Percentiles rank a stretch among this genome's conserved stretches.
Evolutionary conservation across 2,113 vertebrate species (phyloP).

Genomic region (Hoplias malabaricus): DNA sequence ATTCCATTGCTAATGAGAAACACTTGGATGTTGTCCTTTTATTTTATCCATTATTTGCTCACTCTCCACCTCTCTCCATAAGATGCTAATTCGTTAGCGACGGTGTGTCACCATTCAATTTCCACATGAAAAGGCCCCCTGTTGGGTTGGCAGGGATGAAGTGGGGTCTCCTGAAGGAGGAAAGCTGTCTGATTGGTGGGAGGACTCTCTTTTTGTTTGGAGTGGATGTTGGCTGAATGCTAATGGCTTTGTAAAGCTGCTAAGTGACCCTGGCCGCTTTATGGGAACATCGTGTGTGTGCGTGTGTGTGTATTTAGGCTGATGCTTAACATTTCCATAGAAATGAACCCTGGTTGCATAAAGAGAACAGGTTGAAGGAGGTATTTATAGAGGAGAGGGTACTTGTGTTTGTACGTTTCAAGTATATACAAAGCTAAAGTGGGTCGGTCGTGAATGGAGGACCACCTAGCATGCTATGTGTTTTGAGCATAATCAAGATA

Average conservation of each 20-base stretch:
- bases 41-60: background rate
- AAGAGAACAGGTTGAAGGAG: constrained; percentile 1
- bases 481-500: background rate
- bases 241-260: constrained; percentile 24
- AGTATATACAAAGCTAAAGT: background rate
- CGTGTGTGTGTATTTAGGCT: background rate
- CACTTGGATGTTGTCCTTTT: background rate
- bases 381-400: background rate
- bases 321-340: constrained; percentile 24
- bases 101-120: background rate
- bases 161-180: background rate
- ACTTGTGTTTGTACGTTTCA: background rate
- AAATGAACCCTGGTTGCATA: background rate
- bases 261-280: background rate
- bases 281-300: background rate
- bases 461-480: background rate
- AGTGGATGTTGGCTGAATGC: constrained; percentile 30
- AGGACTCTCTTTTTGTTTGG: background rate
- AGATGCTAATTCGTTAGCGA: background rate
- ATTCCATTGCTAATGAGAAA: too few relatives aligned
- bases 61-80: background rate
- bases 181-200: background rate
- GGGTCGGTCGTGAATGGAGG: background rate
- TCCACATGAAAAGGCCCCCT: background rate
- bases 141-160: background rate